Base-by-base conservation (phyloP, 2,888 invertebrate species). In the Microctonus hyperodae region DNA sequence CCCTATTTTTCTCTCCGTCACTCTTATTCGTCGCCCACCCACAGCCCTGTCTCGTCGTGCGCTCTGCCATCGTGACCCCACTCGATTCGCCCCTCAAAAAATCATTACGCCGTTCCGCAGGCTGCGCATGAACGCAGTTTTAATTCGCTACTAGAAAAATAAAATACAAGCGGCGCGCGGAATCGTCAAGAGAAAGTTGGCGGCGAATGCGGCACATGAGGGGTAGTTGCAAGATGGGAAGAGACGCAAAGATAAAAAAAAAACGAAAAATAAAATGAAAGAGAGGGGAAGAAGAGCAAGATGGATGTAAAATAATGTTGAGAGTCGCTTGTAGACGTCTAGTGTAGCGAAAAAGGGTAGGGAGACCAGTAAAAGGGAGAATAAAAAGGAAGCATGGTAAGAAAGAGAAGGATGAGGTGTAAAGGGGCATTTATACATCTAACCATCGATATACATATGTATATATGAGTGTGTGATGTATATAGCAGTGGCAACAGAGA, bases 51-150 rank as follows among this genome's bases (percentile, higher is more conserved):
- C 28, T 58, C 59, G 33, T 35, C 57, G 86, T 86, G 86, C 70
- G 69, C 69, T 71, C 69, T 70, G 64, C 69, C 86, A 86, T 86
- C 86, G 87, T 87, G 87, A 88, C 88, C 88, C 88, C 88, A 88
- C 88, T 89, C 88, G 90, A 90, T 90, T 90, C 90, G 89, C 90
- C 90, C 90, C 91, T 83, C 91, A 91, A 91, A 91, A 91, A 91
- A 91, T 91, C 91, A 91, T 91, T 91, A 91, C 91, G 90, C 90
- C 87, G 73, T 87, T 87, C 87, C 85, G 89, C 88, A 89, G 86
- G 85, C 84, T 85, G 85, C 85, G 85, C 88, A 88, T 88, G 88
- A 88, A 88, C 88, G 88, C 88, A 88, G 88, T 88, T 88, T 86
- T 87, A 85, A 73, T 73, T 74, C 74, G 74, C 73, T 72, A 72